These are phyloP conservation scores for Clarias macrocephalus DNA, from an alignment of 2,113 vertebrate species.

Conservation along the genomic window DNA sequence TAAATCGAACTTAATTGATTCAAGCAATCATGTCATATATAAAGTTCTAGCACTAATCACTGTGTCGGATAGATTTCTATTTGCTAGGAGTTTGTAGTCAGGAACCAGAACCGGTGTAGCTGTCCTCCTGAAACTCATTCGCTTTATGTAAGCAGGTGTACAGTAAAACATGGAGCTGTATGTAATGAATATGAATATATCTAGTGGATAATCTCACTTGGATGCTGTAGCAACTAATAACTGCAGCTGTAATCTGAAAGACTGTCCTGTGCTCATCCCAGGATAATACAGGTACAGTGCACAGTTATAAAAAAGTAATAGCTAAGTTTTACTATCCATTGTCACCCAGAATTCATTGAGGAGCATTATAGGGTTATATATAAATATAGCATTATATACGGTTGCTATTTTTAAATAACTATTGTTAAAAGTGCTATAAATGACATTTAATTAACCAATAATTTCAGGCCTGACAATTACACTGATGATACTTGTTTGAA, in stretches of 20 bases:
- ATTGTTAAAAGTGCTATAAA: neutral
- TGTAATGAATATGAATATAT: neutral
- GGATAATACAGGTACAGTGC: neutral
- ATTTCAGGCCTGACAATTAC: neutral
- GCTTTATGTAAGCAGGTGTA: neutral
- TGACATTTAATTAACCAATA: neutral
- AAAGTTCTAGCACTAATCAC: neutral
- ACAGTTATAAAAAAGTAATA: neutral
- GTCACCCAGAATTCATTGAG: neutral
- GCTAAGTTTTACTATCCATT: neutral
- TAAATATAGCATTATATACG: too few relatives aligned
- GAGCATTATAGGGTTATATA: neutral
- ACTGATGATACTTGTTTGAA: neutral
- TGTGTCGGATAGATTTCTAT: neutral
- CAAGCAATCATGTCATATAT: neutral
- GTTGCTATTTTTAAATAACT: neutral
- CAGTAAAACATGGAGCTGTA: neutral
- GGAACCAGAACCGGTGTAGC: neutral
- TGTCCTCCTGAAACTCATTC: neutral
- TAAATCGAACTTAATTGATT: neutral
- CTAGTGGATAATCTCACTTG: neutral
- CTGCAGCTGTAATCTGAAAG: neutral
- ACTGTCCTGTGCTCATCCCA: neutral
- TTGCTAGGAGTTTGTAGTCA: neutral
- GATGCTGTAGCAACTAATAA: neutral